phyloP scores from a whole-genome alignment of 2,113 vertebrate species.

The Hystrix cristata region DNA sequence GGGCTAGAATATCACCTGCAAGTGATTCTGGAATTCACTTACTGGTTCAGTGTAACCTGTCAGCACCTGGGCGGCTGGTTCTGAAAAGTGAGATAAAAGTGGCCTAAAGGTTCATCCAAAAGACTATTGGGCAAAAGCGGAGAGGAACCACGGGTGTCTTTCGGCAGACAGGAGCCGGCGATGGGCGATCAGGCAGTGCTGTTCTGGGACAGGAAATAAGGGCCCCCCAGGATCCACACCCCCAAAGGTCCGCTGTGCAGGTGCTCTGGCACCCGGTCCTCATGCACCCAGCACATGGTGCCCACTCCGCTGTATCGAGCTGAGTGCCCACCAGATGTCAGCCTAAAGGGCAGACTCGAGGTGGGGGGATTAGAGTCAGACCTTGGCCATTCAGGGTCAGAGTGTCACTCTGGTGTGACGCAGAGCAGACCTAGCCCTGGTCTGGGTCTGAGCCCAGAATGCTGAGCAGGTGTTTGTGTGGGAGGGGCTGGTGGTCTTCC shows the following conservation, averaged over 20 bases:
- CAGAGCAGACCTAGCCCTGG: background rate
- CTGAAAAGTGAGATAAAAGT: background rate
- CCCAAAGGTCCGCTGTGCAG: background rate
- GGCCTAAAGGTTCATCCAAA: background rate
- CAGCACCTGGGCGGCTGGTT: fast-evolving
- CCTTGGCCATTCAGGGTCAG: background rate
- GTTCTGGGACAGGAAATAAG: background rate
- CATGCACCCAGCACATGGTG: background rate
- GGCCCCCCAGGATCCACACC: background rate
- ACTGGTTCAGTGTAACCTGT: fast-evolving
- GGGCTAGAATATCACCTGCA: fast-evolving
- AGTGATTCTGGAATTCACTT: background rate
- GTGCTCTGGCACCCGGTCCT: background rate
- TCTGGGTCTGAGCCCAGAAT: background rate
- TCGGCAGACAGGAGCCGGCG: background rate
- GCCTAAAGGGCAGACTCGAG: background rate
- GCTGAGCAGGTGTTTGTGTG: background rate
- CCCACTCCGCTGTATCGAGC: background rate
- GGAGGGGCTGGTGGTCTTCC: fast-evolving
- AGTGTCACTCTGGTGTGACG: fast-evolving
- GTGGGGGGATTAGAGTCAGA: background rate
- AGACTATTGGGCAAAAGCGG: background rate
- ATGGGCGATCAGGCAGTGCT: background rate
- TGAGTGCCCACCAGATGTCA: background rate
- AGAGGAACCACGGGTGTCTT: background rate